Conservation (phyloP, 2,888 invertebrate species). For the Dicranocentrus wangi region DNA sequence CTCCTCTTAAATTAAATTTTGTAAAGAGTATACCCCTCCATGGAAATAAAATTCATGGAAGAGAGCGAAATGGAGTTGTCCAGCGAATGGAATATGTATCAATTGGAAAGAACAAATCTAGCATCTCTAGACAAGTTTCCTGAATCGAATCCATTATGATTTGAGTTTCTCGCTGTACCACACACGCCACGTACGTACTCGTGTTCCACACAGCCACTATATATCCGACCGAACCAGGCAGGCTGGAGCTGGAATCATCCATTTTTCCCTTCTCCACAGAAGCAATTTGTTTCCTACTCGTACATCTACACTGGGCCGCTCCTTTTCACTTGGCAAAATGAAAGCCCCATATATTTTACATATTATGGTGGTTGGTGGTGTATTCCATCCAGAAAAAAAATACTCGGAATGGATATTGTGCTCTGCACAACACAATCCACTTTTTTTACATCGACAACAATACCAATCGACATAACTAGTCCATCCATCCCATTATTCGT, state of each 20-base stretch:
- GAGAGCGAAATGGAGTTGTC: not conserved
- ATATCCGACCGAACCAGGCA: not conserved
- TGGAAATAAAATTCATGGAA: no score
- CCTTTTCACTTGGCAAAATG: not conserved
- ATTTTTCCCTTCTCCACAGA: not conserved
- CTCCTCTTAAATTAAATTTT: no score
- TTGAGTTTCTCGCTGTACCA: not conserved
- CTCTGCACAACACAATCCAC: not conserved
- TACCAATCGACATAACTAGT: not conserved
- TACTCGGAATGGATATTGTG: not conserved
- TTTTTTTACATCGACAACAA: not conserved
- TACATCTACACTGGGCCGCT: not conserved
- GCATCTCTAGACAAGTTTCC: not conserved
- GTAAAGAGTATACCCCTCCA: no score
- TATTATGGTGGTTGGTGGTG: no score
- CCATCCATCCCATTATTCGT: not conserved
- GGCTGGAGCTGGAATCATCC: not conserved
- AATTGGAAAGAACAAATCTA: not conserved
- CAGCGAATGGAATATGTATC: not conserved
- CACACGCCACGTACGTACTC: not conserved
- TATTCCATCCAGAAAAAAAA: no score
- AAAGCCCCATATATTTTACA: conserved; percentile 4
- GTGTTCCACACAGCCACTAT: not conserved
- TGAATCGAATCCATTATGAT: conserved; percentile 1
- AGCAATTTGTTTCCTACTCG: not conserved